phyloP scores from a whole-genome alignment of 64 coral and sea anemone species.

The Pachyseris speciosa region DNA sequence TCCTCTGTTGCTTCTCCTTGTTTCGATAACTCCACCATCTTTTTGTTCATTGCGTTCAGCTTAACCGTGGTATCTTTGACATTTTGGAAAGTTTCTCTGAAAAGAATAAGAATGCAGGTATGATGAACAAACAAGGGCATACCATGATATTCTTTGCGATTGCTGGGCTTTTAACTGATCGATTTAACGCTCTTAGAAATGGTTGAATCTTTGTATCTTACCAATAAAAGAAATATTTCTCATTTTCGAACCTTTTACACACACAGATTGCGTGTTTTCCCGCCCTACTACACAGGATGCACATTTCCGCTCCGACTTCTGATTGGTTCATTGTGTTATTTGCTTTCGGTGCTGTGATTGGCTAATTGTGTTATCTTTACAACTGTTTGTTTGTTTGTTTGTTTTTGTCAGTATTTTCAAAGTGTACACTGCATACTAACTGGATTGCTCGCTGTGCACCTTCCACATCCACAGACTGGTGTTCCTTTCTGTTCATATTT shows the following conservation, averaged over 20 bases:
- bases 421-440: not conserved
- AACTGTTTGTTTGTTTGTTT: slow-evolving; percentile 1
- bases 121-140: no score
- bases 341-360: no score
- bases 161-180: no score
- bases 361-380: no score
- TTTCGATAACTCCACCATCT: slow-evolving; percentile 62
- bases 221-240: not conserved
- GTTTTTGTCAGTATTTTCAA: not conserved
- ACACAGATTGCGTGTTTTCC: no score
- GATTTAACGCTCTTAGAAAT: no score
- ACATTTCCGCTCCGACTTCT: no score
- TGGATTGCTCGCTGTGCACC: not conserved
- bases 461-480: not conserved
- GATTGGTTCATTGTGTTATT: no score
- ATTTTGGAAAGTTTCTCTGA: slow-evolving; percentile 77
- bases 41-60: slow-evolving; percentile 56
- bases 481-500: not conserved
- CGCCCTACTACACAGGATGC: no score
- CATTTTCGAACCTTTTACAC: no score
- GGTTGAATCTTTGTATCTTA: not conserved
- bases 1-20: slow-evolving; percentile 55
- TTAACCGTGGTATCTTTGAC: slow-evolving; percentile 56
- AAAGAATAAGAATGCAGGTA: not conserved
- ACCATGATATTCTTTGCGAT: no score